Evolutionary conservation across 2,113 vertebrate genomes (phyloP), one percentile per base, ranked within the genome.

Genomic region (Geothlypis trichas): DNA sequence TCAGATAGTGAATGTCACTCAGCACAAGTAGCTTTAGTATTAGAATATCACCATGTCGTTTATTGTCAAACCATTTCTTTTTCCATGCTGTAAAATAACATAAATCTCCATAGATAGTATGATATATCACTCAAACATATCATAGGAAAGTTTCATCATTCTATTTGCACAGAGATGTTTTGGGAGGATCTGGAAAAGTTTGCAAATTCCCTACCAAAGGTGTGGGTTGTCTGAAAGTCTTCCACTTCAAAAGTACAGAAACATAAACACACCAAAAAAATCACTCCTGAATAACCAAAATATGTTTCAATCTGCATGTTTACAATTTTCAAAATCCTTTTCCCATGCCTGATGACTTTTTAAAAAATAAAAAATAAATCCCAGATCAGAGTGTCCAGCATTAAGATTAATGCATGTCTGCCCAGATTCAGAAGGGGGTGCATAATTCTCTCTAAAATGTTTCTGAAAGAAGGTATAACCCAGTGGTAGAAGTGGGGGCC

Each of bases 51-150:
- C 12, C 68, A 77, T 69, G 44, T 67, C 75, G 71, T 55, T 92
- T 77, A 58, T 84, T 86, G 88, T 95, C 78, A 94, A 96, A 86
- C 30, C 14, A 28, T 81, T 97, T 91, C 17, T 91, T 84, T 84
- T 93, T 65, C 86, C 37, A 79, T 75, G 11, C 44, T 89, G 68
- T 87, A 91, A 95, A 93, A 89, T 59, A 89, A 28, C 20, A 83
- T 58, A 79, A 93, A 94, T 71, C 46, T 94, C 58, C 35, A 33
- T 19, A 79, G 61, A 49, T 68, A 69, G 21, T n/a, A 41, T 75
- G 85, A 91, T 47, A 41, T 37, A 52, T 84, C 57, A 73, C 28
- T 94, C 57, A 91, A 31, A 87, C 17, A 19, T 63, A 44, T 63
- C 57, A 57, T 31, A 78, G 68, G 46, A 88, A 90, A 90, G 2